Evolutionary conservation across 2,888 invertebrate species (phyloP).

Genomic region (Asteroscopus sphinx): DNA sequence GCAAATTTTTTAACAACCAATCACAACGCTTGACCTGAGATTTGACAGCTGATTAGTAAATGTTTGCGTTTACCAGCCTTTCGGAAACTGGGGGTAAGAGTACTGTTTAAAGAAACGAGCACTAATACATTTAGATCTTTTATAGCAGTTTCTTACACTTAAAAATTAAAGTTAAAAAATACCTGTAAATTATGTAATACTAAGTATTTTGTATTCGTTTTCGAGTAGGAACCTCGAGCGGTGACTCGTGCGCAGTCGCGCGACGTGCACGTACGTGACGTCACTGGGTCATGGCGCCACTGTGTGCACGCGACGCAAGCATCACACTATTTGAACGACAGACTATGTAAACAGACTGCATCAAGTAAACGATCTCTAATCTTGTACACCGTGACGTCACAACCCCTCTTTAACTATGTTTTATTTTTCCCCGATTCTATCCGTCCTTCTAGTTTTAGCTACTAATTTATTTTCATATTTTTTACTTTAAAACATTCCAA

Average conservation of each 20-base stretch:
- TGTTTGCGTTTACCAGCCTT: too few species aligned
- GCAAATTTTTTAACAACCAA: too few species aligned
- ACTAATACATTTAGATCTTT: conserved; percentile 15
- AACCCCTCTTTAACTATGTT: conserved; percentile 38
- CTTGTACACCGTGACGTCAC: background rate
- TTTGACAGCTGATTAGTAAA: too few species aligned
- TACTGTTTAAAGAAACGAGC: conserved; percentile 12
- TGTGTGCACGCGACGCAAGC: background rate
- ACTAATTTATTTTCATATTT: conserved; percentile 64
- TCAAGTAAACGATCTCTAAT: background rate
- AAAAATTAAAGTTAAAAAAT: conserved; percentile 28
- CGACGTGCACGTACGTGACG: conserved; percentile 13
- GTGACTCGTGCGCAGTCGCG: conserved; percentile 7
- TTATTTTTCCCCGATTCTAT: conserved; percentile 64
- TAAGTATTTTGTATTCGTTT: conserved; percentile 44
- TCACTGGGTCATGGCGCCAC: conserved; percentile 1
- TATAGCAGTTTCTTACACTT: conserved; percentile 20
- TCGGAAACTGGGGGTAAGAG: too few species aligned
- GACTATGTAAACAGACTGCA: background rate
- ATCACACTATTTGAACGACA: background rate
- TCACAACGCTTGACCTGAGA: too few species aligned
- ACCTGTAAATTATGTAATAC: conserved; percentile 44
- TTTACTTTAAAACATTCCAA: conserved; percentile 51
- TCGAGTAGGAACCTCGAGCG: conserved; percentile 8
- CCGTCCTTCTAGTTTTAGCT: conserved; percentile 72